phyloP scores from a whole-genome alignment of 2,797 vertebrate species.

The Naso thynnoides region DNA sequence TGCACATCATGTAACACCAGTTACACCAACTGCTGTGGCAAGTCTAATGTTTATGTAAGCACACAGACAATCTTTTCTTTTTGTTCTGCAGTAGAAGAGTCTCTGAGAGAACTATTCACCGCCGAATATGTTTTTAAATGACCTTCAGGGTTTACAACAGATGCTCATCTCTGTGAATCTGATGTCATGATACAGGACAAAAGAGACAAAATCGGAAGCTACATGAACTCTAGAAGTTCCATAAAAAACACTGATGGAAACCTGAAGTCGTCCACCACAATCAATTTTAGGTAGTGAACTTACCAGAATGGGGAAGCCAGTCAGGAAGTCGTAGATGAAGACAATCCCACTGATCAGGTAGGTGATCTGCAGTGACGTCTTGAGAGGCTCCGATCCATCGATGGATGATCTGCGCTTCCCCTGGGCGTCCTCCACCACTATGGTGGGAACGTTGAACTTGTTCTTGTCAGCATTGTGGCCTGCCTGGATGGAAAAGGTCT shows the following conservation, averaged over 20 bases:
- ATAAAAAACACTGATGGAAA: not conserved
- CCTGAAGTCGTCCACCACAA: not conserved
- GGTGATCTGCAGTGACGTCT: slow-evolving; percentile 94
- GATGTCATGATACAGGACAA: not conserved
- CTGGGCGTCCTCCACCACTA: slow-evolving; percentile 94
- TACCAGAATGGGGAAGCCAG: slow-evolving; percentile 94
- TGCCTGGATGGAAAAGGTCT: slow-evolving; percentile 89
- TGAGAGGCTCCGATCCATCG: slow-evolving; percentile 92
- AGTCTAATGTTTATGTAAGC: not conserved
- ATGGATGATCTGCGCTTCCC: slow-evolving; percentile 95
- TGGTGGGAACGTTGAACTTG: slow-evolving; percentile 93
- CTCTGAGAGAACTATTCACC: too few species aligned
- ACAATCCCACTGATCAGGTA: slow-evolving; percentile 94
- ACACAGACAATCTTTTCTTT: not conserved
- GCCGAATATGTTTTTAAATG: too few species aligned
- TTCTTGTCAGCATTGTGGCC: slow-evolving; percentile 86
- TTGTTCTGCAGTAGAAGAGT: not conserved
- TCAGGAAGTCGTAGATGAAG: slow-evolving; percentile 93
- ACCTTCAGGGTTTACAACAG: not conserved
- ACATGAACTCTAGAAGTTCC: too few species aligned
- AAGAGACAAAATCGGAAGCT: not conserved
- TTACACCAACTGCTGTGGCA: too few species aligned
- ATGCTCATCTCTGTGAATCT: not conserved
- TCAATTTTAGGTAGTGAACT: slow-evolving; percentile 59
- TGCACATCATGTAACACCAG: too few species aligned